phyloP scores from a whole-genome alignment of 2,797 vertebrate genomes.

The Chrysolophus pictus region DNA sequence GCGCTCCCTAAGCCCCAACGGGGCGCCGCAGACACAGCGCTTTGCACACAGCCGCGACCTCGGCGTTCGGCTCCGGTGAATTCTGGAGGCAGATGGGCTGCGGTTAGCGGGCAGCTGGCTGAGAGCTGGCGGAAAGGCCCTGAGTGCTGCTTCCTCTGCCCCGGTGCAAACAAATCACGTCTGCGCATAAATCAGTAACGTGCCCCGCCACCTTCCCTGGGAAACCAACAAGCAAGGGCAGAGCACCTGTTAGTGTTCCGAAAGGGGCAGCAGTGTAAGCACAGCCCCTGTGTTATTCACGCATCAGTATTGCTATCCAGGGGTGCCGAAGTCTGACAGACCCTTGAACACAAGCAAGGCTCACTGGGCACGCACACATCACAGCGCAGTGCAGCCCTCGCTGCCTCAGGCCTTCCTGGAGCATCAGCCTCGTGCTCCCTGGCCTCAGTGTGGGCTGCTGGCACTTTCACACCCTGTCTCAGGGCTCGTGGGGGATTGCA shows the following conservation, averaged over 20 bases:
- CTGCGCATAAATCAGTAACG: rapidly evolving
- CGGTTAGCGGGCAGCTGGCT: background rate
- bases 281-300: too few relatives aligned
- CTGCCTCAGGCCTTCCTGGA: rapidly evolving
- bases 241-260: too few relatives aligned
- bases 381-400: rapidly evolving
- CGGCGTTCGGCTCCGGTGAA: rapidly evolving
- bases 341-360: background rate
- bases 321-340: background rate
- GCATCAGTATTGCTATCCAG: rapidly evolving
- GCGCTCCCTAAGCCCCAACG: too few relatives aligned
- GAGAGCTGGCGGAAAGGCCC: background rate
- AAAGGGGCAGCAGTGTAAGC: background rate
- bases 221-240: rapidly evolving
- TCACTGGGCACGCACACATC: rapidly evolving
- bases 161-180: rapidly evolving
- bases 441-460: background rate
- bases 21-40: rapidly evolving
- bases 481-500: background rate
- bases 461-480: background rate
- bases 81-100: background rate
- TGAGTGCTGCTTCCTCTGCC: rapidly evolving
- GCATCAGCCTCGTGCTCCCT: background rate
- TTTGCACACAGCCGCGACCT: background rate
- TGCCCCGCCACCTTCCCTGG: rapidly evolving